Evolutionary conservation across 2,797 vertebrate genomes (phyloP).

Genomic region (Momotus momota): DNA sequence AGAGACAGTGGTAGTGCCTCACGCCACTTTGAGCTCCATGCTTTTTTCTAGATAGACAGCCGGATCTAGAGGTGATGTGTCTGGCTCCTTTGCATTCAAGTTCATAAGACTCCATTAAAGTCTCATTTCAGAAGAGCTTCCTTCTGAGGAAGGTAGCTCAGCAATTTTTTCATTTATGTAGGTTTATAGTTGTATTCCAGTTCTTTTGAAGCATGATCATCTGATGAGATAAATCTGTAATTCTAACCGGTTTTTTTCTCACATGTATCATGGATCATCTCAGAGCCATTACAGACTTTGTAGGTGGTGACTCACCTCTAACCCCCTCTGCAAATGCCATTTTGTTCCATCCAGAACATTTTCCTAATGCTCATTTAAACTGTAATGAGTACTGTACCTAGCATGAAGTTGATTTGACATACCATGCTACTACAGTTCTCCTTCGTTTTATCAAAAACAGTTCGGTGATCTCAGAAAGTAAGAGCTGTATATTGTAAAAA

Average conservation of each 20-base stretch:
- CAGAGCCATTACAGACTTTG: not conserved
- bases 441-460: not conserved
- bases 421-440: not conserved
- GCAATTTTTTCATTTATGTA: not conserved
- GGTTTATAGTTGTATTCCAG: not conserved
- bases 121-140: not conserved
- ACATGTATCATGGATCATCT: not conserved
- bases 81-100: not conserved
- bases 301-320: not conserved
- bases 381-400: not conserved
- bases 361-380: not conserved
- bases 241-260: not conserved
- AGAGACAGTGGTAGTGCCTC: not conserved
- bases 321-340: not conserved
- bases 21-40: not conserved
- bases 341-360: constrained; percentile 16
- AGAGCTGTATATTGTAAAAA: not conserved
- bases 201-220: not conserved
- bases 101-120: not conserved
- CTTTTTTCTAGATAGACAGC: not conserved
- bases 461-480: not conserved
- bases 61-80: not conserved
- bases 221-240: not conserved
- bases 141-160: not conserved
- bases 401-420: not conserved